A percentile compares a stretch with the other conserved stretches of the same genome.
Evolutionary conservation across 2,113 vertebrate species (phyloP).

Genomic region (Ginglymostoma cirratum): DNA sequence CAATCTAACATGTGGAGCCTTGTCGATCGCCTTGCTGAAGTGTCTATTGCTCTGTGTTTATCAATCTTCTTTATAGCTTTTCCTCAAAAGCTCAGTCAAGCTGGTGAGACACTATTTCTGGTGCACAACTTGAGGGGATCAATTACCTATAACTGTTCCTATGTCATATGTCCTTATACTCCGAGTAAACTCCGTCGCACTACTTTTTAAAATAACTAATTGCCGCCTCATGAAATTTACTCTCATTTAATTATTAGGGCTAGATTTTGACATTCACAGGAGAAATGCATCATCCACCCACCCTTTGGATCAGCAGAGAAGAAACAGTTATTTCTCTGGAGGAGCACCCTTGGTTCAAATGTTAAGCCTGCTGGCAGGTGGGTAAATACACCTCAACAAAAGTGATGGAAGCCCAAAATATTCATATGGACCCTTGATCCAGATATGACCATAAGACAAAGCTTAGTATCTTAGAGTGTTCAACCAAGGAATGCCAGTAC

Average conservation of each 20-base stretch:
- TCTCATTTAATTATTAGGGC: not conserved
- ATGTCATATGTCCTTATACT: no score
- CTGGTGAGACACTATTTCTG: no score
- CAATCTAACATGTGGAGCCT: no score
- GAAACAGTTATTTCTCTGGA: not conserved
- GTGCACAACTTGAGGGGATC: no score
- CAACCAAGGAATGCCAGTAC: not conserved
- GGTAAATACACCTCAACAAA: not conserved
- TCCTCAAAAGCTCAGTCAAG: no score
- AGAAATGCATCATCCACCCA: no score
- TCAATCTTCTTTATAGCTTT: no score
- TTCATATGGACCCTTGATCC: not conserved
- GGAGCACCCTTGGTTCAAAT: not conserved
- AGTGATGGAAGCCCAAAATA: not conserved
- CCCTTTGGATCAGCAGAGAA: not conserved
- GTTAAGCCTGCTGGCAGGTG: not conserved
- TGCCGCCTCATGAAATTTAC: not conserved
- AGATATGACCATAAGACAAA: not conserved
- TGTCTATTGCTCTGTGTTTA: no score
- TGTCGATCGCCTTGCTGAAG: no score
- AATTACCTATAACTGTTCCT: no score
- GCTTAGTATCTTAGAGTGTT: not conserved
- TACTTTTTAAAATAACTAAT: no score
- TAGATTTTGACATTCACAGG: not conserved
- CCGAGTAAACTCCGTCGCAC: no score